Evolutionary conservation across 2,888 invertebrate genomes (phyloP), one percentile per base, ranked within the genome.

Genomic region (Rhopalosiphum nymphaeae): DNA sequence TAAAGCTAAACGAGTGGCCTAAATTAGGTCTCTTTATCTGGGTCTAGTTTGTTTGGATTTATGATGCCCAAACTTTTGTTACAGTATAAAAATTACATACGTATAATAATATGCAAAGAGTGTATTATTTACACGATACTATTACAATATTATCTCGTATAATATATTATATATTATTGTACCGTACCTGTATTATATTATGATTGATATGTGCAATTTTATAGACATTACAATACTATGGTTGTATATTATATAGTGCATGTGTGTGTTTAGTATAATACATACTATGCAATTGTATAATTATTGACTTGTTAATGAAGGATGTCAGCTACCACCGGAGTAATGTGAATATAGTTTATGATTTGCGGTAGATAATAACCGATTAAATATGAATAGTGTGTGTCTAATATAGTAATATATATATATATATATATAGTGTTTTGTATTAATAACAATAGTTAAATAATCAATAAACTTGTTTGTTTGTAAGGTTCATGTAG

Each of bases 261-360:
- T 78, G 36, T 36, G 21, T 78, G 36, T 78, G 21, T 78, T 78
- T 36, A 78, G 7, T 36, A 21, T 78, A 49, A 88, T 53, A 88
- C 10, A 87, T 25, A 36, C 5, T n/a, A 49, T n/a, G 49, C 36
- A 36, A 25, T 88, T 88, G 36, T 53, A 53, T 53, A 36, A 88
- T 53, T 53, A 88, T 88, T 88, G 36, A 25, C 53, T 53, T 88
- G 53, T 53, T 88, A 53, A 88, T 87, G 46, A 49, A 87, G 5
- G 49, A 53, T 53, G n/a, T 36, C 36, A 36, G 53, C 88, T 36
- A 53, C 36, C 53, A n/a, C 53, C 25, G 1, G 26, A 7, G 0
- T 88, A 88, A 88, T 88, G 88, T 53, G 88, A 88, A 53, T 36
- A 88, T 25, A 36, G 53, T 88, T 88, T 53, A 78, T 78, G 9